A percentile compares a stretch with the other conserved stretches of the same genome.
Evolutionary conservation across 2,113 vertebrate genomes (phyloP).

Genomic region (Amphiprion ocellaris): DNA sequence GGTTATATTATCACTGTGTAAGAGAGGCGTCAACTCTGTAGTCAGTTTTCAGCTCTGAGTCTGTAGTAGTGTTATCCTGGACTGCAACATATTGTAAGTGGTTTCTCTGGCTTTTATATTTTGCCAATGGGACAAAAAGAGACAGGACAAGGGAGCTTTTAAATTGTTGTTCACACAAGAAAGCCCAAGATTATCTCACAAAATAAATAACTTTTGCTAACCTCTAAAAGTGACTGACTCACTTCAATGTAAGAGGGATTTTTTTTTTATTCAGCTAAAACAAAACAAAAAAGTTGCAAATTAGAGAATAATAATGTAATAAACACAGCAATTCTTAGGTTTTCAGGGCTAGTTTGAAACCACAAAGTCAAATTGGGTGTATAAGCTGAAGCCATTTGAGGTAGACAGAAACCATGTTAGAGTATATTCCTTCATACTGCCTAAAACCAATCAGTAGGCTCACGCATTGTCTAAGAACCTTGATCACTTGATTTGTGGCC

Average conservation of each 20-base stretch:
- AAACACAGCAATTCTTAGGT: conserved; percentile 2
- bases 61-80: neutral
- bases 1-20: neutral
- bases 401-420: conserved; percentile 77
- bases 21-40: too few relatives aligned
- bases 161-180: neutral
- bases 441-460: conserved; percentile 52
- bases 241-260: neutral
- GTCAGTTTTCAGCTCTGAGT: neutral
- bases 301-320: neutral
- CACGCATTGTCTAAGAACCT: conserved; percentile 27
- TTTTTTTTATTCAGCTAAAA: conserved; percentile 7
- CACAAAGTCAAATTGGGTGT: conserved; percentile 48
- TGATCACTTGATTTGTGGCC: conserved; percentile 35
- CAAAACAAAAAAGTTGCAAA: neutral
- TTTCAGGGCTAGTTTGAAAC: conserved; percentile 62
- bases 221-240: conserved; percentile 8
- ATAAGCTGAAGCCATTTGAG: conserved; percentile 73
- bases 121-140: neutral
- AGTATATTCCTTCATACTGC: conserved; percentile 57
- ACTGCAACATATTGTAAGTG: neutral
- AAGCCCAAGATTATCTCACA: neutral
- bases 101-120: neutral
- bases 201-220: conserved; percentile 24
- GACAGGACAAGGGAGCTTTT: neutral